These are phyloP conservation scores for Acanthiza pusilla DNA, from an alignment of 2,797 vertebrate genomes.

Conservation along the genomic window DNA sequence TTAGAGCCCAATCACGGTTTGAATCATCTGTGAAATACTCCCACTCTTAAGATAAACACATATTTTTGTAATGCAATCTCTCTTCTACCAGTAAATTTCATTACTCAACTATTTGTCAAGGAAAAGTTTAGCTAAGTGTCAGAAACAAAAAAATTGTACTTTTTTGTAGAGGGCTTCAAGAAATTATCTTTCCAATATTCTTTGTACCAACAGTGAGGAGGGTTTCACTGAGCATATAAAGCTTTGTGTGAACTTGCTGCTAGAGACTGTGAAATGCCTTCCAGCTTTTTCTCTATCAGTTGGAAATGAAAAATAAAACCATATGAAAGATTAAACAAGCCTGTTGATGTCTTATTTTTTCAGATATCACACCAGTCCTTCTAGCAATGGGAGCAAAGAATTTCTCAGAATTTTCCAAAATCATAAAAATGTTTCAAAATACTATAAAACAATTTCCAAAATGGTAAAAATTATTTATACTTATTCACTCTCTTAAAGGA, in stretches of 20 bases:
- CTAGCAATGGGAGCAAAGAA: neutral
- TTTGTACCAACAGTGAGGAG: neutral
- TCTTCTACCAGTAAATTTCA: neutral
- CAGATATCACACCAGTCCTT: neutral
- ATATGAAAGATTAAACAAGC: neutral
- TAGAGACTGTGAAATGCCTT: neutral
- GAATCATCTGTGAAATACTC: neutral
- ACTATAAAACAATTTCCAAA: neutral
- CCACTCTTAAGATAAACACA: neutral
- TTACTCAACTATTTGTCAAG: neutral
- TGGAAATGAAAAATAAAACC: constrained; percentile 26
- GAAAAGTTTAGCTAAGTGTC: neutral
- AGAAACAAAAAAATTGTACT: neutral
- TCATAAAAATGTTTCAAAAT: neutral
- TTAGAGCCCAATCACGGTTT: neutral
- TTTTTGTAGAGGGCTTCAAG: neutral
- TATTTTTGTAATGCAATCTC: neutral
- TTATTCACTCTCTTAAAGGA: neutral
- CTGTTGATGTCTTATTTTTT: neutral
- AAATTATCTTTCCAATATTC: constrained; percentile 3
- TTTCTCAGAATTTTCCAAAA: neutral
- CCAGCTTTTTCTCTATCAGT: neutral
- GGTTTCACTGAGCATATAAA: constrained; percentile 7
- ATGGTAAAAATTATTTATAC: neutral
- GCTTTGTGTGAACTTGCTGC: constrained; percentile 1